These are phyloP conservation scores for Bovichtus variegatus DNA, from an alignment of 2,797 vertebrate species.

Conservation along the genomic window DNA sequence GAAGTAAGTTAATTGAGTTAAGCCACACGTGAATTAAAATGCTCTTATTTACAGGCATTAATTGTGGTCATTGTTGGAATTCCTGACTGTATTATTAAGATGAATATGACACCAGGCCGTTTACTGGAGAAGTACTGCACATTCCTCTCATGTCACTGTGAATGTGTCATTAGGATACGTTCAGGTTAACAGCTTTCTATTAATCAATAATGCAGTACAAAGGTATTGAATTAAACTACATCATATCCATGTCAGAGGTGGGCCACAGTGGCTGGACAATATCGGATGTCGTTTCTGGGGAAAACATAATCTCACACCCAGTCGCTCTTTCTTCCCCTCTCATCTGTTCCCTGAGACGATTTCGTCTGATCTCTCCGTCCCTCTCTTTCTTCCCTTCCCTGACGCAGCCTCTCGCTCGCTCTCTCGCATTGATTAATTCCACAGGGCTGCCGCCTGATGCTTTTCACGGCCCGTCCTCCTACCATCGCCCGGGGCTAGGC, in stretches of 20 bases:
- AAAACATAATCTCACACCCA: slow-evolving; percentile 2
- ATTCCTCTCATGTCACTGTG: not conserved
- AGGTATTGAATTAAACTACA: not conserved
- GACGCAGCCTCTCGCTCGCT: slow-evolving; percentile 31
- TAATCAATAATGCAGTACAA: not conserved
- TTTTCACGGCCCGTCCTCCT: slow-evolving; percentile 66
- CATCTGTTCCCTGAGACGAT: slow-evolving; percentile 46
- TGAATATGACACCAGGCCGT: not conserved
- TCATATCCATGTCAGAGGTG: not conserved
- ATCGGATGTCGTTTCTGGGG: not conserved
- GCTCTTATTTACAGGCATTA: not conserved
- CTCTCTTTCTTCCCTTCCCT: slow-evolving; percentile 49
- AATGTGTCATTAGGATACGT: not conserved
- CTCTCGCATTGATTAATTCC: slow-evolving; percentile 73
- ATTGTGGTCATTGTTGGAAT: not conserved
- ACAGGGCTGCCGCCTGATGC: slow-evolving; percentile 65
- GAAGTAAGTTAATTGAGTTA: not conserved
- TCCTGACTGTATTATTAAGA: not conserved
- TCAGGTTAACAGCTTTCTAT: not conserved
- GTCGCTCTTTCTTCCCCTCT: slow-evolving; percentile 14
- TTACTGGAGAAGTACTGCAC: not conserved
- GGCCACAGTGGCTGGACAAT: not conserved
- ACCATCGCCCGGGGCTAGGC: slow-evolving; percentile 64
- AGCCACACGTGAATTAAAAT: not conserved
- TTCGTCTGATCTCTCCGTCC: slow-evolving; percentile 55